These are phyloP conservation scores for Myrmecobius fasciatus DNA, from an alignment of 2,113 vertebrate genomes.

Conservation along the genomic window DNA sequence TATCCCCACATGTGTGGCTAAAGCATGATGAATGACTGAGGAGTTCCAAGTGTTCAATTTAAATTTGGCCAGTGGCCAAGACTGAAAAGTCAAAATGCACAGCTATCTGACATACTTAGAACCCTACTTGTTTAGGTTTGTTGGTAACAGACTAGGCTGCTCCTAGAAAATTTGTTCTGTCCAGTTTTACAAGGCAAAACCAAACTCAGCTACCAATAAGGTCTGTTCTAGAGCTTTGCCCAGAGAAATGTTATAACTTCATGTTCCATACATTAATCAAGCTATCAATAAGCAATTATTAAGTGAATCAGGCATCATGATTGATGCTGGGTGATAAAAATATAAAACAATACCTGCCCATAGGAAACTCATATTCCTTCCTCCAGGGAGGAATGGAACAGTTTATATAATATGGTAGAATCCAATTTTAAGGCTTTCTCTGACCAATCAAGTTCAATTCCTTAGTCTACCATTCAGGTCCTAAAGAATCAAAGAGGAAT, in stretches of 20 bases:
- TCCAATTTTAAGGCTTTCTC: not conserved
- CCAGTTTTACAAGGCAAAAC: conserved; percentile 42
- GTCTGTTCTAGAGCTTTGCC: not conserved
- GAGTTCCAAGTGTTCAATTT: conserved; percentile 60
- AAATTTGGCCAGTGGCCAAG: conserved; percentile 61
- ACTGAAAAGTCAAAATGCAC: conserved; percentile 44
- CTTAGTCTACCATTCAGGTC: not conserved
- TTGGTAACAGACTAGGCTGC: conserved; percentile 11
- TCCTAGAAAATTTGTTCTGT: not conserved
- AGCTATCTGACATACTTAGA: conserved; percentile 27
- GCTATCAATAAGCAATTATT: not conserved
- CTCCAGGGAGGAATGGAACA: not conserved
- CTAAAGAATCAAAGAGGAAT: not conserved
- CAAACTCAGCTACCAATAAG: not conserved
- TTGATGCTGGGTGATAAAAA: not conserved
- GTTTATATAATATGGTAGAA: not conserved
- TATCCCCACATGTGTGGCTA: conserved; percentile 52
- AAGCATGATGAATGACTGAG: conserved; percentile 66
- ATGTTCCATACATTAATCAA: not conserved
- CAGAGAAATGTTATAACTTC: not conserved
- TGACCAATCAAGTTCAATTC: not conserved
- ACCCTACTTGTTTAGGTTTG: conserved; percentile 58
- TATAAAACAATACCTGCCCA: not conserved
- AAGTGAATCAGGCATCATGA: not conserved
- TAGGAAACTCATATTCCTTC: not conserved